These are phyloP conservation scores for Sarcoramphus papa DNA, from an alignment of 2,797 vertebrate genomes.

Conservation along the genomic window DNA sequence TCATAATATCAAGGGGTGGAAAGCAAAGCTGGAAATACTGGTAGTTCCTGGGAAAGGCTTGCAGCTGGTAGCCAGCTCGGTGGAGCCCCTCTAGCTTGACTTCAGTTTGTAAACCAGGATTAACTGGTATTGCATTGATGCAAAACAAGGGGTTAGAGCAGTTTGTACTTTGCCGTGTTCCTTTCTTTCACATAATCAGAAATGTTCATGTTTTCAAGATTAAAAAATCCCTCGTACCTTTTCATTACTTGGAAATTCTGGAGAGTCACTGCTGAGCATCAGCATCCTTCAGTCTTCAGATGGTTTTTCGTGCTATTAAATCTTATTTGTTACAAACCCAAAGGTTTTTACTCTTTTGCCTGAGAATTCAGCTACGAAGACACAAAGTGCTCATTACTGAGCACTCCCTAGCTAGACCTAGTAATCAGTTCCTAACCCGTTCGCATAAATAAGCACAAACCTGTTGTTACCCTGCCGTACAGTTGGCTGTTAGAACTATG, in stretches of 20 bases:
- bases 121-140: neutral
- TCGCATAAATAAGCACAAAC: neutral
- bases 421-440: neutral
- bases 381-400: neutral
- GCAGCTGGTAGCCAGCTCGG: no score
- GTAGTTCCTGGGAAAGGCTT: neutral
- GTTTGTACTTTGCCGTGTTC: no score
- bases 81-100: neutral
- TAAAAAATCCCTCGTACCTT: neutral
- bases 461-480: neutral
- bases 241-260: neutral
- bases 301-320: neutral
- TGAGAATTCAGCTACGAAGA: neutral
- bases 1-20: neutral
- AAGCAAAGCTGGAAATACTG: neutral
- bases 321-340: neutral
- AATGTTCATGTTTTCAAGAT: neutral
- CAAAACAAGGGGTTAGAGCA: neutral
- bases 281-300: neutral
- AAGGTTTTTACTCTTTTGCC: neutral
- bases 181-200: neutral
- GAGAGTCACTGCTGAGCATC: neutral
- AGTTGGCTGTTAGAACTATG: no score
- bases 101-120: neutral
- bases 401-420: neutral